phyloP scores from a whole-genome alignment of 2,797 vertebrate genomes.

The Oceanodroma leucorhoa region DNA sequence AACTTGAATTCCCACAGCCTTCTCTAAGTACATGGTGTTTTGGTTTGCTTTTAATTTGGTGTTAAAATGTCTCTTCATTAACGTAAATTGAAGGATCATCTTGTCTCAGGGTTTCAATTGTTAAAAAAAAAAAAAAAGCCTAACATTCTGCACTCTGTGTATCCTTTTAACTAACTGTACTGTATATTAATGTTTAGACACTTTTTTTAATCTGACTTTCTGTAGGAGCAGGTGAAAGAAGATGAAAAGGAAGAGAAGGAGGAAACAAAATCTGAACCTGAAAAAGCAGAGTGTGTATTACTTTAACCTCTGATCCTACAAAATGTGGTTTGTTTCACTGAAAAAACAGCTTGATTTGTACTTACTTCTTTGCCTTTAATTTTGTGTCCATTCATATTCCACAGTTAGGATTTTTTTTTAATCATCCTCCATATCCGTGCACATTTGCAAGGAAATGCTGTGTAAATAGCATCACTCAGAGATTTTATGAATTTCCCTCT shows the following conservation, averaged over 20 bases:
- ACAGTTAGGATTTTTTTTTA: neutral
- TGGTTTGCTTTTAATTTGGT: neutral
- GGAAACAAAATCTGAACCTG: constrained; percentile 80
- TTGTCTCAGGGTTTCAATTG: neutral
- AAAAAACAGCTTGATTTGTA: neutral
- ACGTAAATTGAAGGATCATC: neutral
- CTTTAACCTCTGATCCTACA: neutral
- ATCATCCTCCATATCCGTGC: neutral
- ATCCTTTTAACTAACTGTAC: neutral
- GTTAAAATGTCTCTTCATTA: neutral
- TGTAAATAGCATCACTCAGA: neutral
- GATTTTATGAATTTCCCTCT: neutral
- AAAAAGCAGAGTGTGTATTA: constrained; percentile 86
- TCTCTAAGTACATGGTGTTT: neutral
- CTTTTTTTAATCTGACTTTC: neutral
- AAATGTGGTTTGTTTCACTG: neutral
- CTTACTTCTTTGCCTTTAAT: neutral
- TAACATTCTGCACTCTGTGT: neutral
- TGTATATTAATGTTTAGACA: neutral
- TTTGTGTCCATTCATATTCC: neutral
- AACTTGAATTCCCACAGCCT: neutral
- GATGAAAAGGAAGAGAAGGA: constrained; percentile 81
- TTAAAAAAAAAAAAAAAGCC: neutral
- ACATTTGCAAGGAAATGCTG: neutral
- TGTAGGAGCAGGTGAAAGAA: constrained; percentile 80